A percentile compares a stretch with the other conserved stretches of the same genome.
These are phyloP conservation scores for Heliconius aoede DNA, from an alignment of 2,888 invertebrate genomes.

Conservation along the genomic window DNA sequence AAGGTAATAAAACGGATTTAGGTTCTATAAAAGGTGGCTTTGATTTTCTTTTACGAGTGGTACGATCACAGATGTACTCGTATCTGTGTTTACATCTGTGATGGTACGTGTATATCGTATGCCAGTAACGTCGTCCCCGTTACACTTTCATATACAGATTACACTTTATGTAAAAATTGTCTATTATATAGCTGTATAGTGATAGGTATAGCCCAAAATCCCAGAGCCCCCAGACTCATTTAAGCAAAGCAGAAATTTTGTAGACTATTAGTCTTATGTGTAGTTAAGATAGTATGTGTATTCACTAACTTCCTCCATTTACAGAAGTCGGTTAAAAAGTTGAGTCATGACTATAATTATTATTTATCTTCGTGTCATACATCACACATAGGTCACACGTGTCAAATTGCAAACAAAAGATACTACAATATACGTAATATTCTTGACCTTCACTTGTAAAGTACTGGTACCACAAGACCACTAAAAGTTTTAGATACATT, in stretches of 20 bases:
- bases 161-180: neutral
- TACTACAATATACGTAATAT: neutral
- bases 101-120: too few species aligned
- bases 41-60: conserved; percentile 37
- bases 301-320: too few species aligned
- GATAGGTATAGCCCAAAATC: too few species aligned
- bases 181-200: neutral
- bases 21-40: conserved; percentile 40
- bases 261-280: too few species aligned
- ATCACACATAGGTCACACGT: neutral
- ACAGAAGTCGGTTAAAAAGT: too few species aligned
- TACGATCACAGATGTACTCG: conserved; percentile 28
- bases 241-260: too few species aligned
- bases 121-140: neutral
- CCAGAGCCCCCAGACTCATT: too few species aligned
- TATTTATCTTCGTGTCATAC: neutral
- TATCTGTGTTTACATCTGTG: too few species aligned
- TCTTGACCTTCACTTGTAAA: conserved; percentile 15
- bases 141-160: neutral
- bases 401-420: neutral
- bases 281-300: too few species aligned
- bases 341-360: neutral
- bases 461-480: conserved; percentile 3
- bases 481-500: neutral
- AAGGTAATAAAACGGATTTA: conserved; percentile 33